phyloP scores from a whole-genome alignment of 2,113 vertebrate genomes.

The Crotalus helleri region DNA sequence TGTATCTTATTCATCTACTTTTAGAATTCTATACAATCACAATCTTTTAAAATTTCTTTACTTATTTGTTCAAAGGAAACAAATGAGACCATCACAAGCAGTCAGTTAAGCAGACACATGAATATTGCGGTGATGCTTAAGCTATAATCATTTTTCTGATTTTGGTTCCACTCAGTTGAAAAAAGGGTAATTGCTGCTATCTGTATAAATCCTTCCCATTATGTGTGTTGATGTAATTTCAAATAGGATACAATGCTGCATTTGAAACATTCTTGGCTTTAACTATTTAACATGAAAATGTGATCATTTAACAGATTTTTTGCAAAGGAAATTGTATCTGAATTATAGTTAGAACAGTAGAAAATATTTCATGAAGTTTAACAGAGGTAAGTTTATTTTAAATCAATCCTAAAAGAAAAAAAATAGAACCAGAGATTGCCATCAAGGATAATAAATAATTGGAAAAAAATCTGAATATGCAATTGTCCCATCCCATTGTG shows the following conservation, averaged over 20 bases:
- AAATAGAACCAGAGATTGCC: not conserved
- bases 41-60: constrained; percentile 56
- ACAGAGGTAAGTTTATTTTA: constrained; percentile 7
- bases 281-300: constrained; percentile 36
- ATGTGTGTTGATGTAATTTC: constrained; percentile 47
- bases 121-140: constrained; percentile 59
- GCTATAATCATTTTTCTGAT: constrained; percentile 55
- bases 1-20: constrained; percentile 25
- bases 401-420: not conserved
- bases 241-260: constrained; percentile 13
- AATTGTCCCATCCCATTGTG: not conserved
- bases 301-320: constrained; percentile 40
- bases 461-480: not conserved
- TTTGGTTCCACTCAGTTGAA: constrained; percentile 51
- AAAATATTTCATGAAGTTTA: constrained; percentile 21
- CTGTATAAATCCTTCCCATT: constrained; percentile 51
- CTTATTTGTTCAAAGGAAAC: constrained; percentile 62
- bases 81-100: constrained; percentile 57
- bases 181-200: constrained; percentile 49
- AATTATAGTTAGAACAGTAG: constrained; percentile 22
- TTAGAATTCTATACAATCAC: constrained; percentile 41
- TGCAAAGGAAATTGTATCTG: constrained; percentile 13
- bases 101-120: constrained; percentile 61
- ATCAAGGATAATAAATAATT: not conserved
- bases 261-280: constrained; percentile 36